These are phyloP conservation scores for Centrocercus urophasianus DNA, from an alignment of 2,113 vertebrate genomes.

Conservation along the genomic window DNA sequence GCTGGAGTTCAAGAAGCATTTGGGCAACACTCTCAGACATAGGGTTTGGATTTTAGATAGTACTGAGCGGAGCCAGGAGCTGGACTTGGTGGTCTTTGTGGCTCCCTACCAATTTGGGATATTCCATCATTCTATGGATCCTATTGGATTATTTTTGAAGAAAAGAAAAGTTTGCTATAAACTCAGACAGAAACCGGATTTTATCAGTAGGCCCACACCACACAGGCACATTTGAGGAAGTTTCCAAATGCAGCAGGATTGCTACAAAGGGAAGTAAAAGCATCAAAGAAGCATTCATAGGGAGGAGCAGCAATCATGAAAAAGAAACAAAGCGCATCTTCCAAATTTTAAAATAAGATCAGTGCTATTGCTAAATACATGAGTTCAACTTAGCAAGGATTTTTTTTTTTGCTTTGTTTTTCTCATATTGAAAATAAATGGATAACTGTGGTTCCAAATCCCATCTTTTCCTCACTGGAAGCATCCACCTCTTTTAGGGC, in stretches of 20 bases:
- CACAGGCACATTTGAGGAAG: not conserved
- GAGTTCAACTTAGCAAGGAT: not conserved
- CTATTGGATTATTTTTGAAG: conserved; percentile 9
- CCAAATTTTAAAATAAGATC: not conserved
- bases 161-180: not conserved
- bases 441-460: not conserved
- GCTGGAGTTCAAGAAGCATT: not conserved
- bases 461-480: not conserved
- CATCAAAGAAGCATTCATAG: not conserved
- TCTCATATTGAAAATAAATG: not conserved
- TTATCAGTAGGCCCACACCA: not conserved
- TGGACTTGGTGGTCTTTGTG: no score
- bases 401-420: not conserved
- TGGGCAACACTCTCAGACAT: not conserved
- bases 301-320: not conserved
- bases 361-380: not conserved
- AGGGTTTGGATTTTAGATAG: not conserved
- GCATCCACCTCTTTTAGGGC: not conserved
- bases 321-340: not conserved
- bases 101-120: not conserved
- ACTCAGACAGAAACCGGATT: not conserved
- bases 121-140: not conserved
- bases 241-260: not conserved
- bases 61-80: not conserved
- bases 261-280: not conserved